A percentile compares a stretch with the other conserved stretches of the same genome.
Evolutionary conservation across 2,797 vertebrate species (phyloP).

Genomic region (Morus bassanus): DNA sequence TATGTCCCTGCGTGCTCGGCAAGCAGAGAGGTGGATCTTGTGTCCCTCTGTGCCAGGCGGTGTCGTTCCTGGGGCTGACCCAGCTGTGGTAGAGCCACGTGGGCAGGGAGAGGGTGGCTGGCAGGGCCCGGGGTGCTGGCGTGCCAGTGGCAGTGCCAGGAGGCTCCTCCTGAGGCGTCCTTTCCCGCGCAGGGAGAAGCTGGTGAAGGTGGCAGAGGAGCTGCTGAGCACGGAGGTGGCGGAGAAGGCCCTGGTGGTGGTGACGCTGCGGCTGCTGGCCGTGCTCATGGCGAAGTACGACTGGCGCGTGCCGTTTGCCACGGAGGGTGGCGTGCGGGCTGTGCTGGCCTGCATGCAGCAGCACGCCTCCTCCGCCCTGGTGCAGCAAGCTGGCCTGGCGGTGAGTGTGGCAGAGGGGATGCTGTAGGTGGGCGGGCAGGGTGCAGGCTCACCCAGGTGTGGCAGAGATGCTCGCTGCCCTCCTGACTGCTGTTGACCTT

Average conservation of each 20-base stretch:
- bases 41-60: neutral
- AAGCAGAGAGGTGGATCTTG: neutral
- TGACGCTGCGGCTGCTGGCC: slow-evolving; percentile 81
- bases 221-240: slow-evolving; percentile 78
- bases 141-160: rapidly evolving
- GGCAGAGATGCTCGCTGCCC: neutral
- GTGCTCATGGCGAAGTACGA: slow-evolving; percentile 83
- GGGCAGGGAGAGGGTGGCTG: neutral
- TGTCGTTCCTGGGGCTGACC: rapidly evolving
- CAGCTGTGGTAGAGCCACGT: rapidly evolving
- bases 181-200: slow-evolving; percentile 80
- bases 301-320: slow-evolving; percentile 88
- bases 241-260: slow-evolving; percentile 78
- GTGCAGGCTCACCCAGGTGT: neutral
- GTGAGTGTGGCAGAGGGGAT: slow-evolving; percentile 71
- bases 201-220: slow-evolving; percentile 86
- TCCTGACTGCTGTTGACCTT: neutral
- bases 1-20: rapidly evolving
- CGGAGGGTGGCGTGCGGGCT: slow-evolving; percentile 89
- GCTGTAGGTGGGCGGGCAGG: neutral
- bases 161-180: neutral
- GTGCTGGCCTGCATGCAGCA: slow-evolving; percentile 89
- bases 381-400: slow-evolving; percentile 89
- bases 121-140: rapidly evolving
- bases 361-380: slow-evolving; percentile 73